Evolutionary conservation across 1,140 invertebrate genomes (phyloP).

Genomic region (Musca domestica): DNA sequence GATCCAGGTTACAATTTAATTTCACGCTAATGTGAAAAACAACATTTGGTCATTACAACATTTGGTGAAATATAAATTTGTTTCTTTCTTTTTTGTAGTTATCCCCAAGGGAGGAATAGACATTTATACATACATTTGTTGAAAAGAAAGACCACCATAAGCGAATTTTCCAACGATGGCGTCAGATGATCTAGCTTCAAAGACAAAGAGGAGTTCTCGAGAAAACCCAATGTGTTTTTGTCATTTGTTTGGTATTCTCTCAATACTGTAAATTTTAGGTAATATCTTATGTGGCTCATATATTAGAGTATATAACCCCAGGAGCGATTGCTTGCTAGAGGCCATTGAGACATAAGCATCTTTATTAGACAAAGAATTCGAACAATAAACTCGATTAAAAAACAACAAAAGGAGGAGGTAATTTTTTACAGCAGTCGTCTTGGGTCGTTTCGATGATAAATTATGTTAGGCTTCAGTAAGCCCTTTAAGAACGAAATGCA

Average conservation of each 20-base stretch:
- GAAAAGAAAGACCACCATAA: too few relatives aligned
- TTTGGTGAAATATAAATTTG: too few relatives aligned
- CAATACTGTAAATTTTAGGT: too few relatives aligned
- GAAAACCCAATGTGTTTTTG: too few relatives aligned
- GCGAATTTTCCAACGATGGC: too few relatives aligned
- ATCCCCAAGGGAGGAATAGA: too few relatives aligned
- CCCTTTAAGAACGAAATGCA: constrained; percentile 25
- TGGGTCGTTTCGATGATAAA: constrained; percentile 40
- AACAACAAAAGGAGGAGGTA: not conserved
- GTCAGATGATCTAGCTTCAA: too few relatives aligned
- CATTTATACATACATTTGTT: too few relatives aligned
- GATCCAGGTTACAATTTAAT: constrained; percentile 11
- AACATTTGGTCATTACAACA: constrained; percentile 9
- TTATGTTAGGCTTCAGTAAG: constrained; percentile 36
- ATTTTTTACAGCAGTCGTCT: constrained; percentile 16
- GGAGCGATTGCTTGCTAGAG: constrained; percentile 35
- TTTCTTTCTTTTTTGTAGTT: too few relatives aligned
- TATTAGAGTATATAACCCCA: constrained; percentile 37
- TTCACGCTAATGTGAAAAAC: constrained; percentile 15
- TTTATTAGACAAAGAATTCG: constrained; percentile 1
- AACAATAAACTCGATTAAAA: constrained; percentile 1
- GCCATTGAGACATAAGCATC: constrained; percentile 8
- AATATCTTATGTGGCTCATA: too few relatives aligned
- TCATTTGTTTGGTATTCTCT: too few relatives aligned
- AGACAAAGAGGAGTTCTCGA: too few relatives aligned